Evolutionary conservation across 1,140 invertebrate genomes (phyloP), one percentile per base, ranked within the genome.

Genomic region (Drosophila aff.): DNA sequence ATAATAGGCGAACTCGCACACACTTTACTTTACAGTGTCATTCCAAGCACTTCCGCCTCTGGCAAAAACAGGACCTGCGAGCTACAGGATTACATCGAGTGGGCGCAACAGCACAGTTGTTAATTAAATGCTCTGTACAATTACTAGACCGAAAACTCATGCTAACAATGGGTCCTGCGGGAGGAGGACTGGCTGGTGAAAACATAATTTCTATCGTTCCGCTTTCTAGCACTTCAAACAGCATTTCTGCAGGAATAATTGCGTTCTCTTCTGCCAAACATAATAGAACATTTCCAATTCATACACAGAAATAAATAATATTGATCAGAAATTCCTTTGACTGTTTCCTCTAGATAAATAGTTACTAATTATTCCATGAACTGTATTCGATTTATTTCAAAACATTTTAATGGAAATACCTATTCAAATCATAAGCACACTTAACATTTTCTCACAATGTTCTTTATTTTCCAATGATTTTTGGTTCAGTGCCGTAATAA

Each of bases 1-100:
- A 85, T 85, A 85, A 85, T 85, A 77, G 81, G 79, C 76, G 63
- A 67, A 21, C 47, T 53, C 41, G 47, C 36, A 40, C 36, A 40
- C 60, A 50, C 57, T 55, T 38, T 55, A 64, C 55, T 77, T 77
- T 77, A 68, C 63, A 76, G 63, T 77, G 75, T 68, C 75, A 46
- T 41, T 77, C 21, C 15, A 33, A 77, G 64, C 50, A 69, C 74
- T 62, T 77, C 75, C 74, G 74, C 66, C 53, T 33, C 31, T 11
- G 72, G 33, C 52, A 38, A 38, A 36, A 61, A 62, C 63, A 55
- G 52, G 33, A 23, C 33, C 52, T 16, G 52, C 52, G 7, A 23
- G 50, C n/a, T 21, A 8, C 50, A 36, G 50, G 52, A 55, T 55
- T 55, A 55, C 52, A 38, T 55, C 28, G 18, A 50, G 18, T 40